Evolutionary conservation across 1,140 invertebrate species (phyloP).

Genomic region (Drosophila chauvacae): DNA sequence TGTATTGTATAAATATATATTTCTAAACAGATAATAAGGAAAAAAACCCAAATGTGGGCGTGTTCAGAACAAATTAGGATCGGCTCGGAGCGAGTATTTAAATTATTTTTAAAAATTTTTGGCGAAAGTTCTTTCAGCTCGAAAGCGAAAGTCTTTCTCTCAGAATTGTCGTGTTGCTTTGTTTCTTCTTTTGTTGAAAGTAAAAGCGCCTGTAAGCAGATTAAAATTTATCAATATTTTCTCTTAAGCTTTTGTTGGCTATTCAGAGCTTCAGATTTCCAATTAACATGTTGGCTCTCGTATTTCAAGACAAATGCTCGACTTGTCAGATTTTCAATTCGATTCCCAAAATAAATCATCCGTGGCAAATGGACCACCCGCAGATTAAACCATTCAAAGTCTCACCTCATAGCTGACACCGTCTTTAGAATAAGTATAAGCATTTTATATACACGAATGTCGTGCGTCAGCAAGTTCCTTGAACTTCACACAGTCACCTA

Average conservation of each 20-base stretch:
- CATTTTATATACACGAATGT: neutral
- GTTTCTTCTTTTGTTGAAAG: slow-evolving; percentile 9
- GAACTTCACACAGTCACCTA: slow-evolving; percentile 61
- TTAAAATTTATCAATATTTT: slow-evolving; percentile 2
- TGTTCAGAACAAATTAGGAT: slow-evolving; percentile 4
- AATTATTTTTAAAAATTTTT: neutral
- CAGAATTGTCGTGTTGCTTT: neutral
- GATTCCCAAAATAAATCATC: slow-evolving; percentile 4
- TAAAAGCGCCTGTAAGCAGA: slow-evolving; percentile 14
- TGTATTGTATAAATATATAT: neutral
- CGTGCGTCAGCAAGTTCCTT: slow-evolving; percentile 66
- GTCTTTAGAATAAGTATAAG: slow-evolving; percentile 26
- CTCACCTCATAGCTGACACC: slow-evolving; percentile 30
- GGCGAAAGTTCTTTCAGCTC: slow-evolving; percentile 28
- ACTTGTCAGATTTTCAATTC: slow-evolving; percentile 10
- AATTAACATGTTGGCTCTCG: neutral
- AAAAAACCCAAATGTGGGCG: slow-evolving; percentile 10
- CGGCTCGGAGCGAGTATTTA: neutral
- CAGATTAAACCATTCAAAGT: slow-evolving; percentile 10
- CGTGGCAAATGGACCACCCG: slow-evolving; percentile 12
- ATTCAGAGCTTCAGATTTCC: neutral
- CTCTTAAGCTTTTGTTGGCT: neutral
- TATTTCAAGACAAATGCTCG: slow-evolving; percentile 5
- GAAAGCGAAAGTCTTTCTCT: slow-evolving; percentile 38
- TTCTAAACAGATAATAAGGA: neutral